phyloP scores from a whole-genome alignment of 1,140 invertebrate genomes.

The Caenorhabditis briggsae region DNA sequence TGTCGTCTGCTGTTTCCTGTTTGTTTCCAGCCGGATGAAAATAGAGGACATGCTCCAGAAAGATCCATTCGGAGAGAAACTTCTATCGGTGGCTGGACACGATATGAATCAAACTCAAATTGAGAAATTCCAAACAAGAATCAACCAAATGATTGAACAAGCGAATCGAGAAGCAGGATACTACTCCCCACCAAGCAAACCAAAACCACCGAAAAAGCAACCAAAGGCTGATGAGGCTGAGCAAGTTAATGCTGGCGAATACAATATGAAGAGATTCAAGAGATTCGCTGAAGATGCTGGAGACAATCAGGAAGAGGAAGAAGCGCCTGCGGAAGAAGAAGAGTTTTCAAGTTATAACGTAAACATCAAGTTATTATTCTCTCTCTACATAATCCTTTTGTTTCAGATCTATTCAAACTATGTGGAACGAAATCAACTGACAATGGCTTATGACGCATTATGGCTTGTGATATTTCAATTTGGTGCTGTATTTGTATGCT shows the following conservation, averaged over 20 bases:
- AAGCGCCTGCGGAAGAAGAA: constrained; percentile 70
- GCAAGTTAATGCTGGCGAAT: constrained; percentile 68
- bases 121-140: constrained; percentile 70
- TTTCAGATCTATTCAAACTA: constrained; percentile 72
- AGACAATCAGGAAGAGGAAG: constrained; percentile 60
- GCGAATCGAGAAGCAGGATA: constrained; percentile 38
- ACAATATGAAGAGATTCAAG: constrained; percentile 52
- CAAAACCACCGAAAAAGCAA: constrained; percentile 63
- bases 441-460: constrained; percentile 74
- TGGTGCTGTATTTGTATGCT: constrained; percentile 72
- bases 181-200: constrained; percentile 22
- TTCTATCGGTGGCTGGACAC: constrained; percentile 75
- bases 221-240: constrained; percentile 67
- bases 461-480: constrained; percentile 76
- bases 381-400: too few species aligned
- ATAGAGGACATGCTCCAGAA: constrained; percentile 66
- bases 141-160: constrained; percentile 62
- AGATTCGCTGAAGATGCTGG: constrained; percentile 42
- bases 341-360: constrained; percentile 75
- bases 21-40: constrained; percentile 68
- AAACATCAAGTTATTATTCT: not conserved
- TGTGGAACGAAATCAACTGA: constrained; percentile 76
- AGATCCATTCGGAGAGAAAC: constrained; percentile 76
- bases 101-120: constrained; percentile 75
- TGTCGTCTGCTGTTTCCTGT: constrained; percentile 71